Evolutionary conservation across 2,113 vertebrate species (phyloP).

Genomic region (Pangasianodon gigas): DNA sequence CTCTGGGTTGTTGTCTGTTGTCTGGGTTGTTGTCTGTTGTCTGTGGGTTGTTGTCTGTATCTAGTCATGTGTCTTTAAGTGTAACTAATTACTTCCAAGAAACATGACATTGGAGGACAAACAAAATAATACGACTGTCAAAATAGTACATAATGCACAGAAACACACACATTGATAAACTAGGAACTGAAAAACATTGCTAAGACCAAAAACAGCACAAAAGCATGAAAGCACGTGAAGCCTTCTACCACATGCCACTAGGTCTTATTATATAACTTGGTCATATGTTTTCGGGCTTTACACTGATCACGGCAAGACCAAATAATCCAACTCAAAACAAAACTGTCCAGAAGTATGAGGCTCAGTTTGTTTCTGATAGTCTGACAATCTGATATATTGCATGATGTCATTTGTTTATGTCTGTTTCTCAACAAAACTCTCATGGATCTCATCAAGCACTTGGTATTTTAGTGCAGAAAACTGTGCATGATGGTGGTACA

Average conservation of each 20-base stretch:
- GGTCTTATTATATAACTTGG: background rate
- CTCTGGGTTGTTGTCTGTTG: background rate
- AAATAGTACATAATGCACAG: background rate
- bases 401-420: background rate
- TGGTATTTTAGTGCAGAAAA: too few relatives aligned
- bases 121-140: background rate
- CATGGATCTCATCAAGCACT: background rate
- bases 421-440: background rate
- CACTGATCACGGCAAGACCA: background rate
- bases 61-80: background rate
- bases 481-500: background rate
- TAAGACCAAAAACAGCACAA: background rate
- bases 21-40: too few relatives aligned
- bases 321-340: background rate
- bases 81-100: slow-evolving; percentile 13
- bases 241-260: background rate
- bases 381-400: background rate
- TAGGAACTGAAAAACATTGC: background rate
- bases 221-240: background rate
- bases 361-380: background rate
- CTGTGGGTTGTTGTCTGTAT: slow-evolving; percentile 14
- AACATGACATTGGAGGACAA: background rate
- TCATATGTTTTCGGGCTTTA: background rate
- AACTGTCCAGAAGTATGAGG: background rate
- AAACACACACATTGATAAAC: background rate